Percentiles rank a stretch among this genome's conserved stretches.
Conservation (phyloP, 1,140 invertebrate genomes). For the Ceratosolen fusciceps region DNA sequence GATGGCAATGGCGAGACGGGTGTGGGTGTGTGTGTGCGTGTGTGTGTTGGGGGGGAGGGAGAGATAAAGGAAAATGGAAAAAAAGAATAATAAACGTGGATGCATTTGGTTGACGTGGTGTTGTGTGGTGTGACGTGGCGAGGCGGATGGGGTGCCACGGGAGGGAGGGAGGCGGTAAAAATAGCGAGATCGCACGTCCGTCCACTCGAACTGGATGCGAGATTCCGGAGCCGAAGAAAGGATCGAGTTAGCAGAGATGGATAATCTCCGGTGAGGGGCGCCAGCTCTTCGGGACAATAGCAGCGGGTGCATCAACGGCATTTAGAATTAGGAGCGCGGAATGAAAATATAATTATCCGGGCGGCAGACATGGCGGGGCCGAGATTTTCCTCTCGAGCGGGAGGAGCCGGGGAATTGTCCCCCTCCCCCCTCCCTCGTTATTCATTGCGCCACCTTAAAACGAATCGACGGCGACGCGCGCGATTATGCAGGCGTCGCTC, state of each 20-base stretch:
- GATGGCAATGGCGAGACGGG: no score
- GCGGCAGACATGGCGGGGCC: not conserved
- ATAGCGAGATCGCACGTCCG: not conserved
- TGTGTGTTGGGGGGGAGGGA: no score
- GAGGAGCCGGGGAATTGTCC: not conserved
- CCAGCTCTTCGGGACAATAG: no score
- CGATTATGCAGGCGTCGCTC: slow-evolving; percentile 31
- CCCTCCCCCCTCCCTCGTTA: not conserved
- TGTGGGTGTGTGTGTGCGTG: no score
- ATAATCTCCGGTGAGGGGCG: not conserved
- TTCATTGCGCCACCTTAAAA: slow-evolving; percentile 10
- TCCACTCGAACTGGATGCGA: not conserved
- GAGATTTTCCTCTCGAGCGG: slow-evolving; percentile 6
- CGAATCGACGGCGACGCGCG: slow-evolving; percentile 3
- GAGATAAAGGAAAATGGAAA: no score
- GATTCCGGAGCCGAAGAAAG: not conserved
- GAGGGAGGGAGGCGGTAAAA: not conserved
- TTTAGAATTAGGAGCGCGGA: not conserved
- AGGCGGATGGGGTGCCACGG: no score
- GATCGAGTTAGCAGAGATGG: not conserved
- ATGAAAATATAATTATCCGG: not conserved
- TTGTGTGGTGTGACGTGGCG: no score
- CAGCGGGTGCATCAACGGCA: not conserved
- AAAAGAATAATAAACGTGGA: no score
- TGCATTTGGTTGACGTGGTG: no score